Evolutionary conservation across 2,888 invertebrate species (phyloP), one percentile per base, ranked within the genome.

Genomic region (Latrodectus hesperus): DNA sequence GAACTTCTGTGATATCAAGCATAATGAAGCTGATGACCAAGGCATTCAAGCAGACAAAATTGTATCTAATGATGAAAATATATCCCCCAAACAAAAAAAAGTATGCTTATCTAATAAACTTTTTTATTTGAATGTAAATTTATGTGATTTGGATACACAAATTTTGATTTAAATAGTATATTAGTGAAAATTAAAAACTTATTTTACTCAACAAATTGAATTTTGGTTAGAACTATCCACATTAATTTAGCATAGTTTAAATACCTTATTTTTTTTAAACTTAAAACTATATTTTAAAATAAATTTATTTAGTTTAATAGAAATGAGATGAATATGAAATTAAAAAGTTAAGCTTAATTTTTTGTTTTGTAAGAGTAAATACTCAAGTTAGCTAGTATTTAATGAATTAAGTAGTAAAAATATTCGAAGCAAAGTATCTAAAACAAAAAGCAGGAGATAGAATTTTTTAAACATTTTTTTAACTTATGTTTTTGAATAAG

Each of bases 81-180:
- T 87, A 87, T 67, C 86, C 86, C 60, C 86, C 86, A 8, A 81
- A 76, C 86, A 87, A 81, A 67, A 81, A 71, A 75, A 87, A 87
- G 81, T 81, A 22, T 65, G 55, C 26, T 9, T 1, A 38, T 16
- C 55, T 6, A 64, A 0, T 9, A 68, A 68, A 14, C 17, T 68
- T 68, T 68, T 68, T 22, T 11, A 68, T 12, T 8, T 64, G 64
- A 16, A n/a, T 64, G 11, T 64, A 64, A n/a, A n/a, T 64, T 11
- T 16, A 64, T n/a, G 16, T 64, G 16, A 38, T 38, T 6, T 38
- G 0, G 6, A 38, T 38, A 6, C 2, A 4, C 4, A 4, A 38
- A 38, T 38, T 38, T 38, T 38, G 38, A 38, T 38, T 38, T 38
- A 38, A 38, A 38, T 38, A 38, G 4, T 6, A 38, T 38, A 38